Evolutionary conservation across 2,113 vertebrate species (phyloP), one percentile per base, ranked within the genome.

Genomic region (Microcebus lehilahytsara): DNA sequence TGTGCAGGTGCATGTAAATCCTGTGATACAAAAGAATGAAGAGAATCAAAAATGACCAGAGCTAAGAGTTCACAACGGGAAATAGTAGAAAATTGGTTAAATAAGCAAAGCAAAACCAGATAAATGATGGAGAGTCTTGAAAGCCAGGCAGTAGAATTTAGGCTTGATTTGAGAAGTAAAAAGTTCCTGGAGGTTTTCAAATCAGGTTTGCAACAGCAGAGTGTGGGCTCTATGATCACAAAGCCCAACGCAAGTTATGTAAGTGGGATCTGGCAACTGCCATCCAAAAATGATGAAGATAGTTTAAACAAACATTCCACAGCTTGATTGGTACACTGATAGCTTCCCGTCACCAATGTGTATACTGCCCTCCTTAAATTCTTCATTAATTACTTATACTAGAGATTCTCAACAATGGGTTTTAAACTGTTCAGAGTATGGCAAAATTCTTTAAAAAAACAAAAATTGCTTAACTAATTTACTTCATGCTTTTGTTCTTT

Each of bases 221-320:
- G 19, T 32, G 34, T 32, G 49, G 74, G 74, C 13, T n/a, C 81
- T 75, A 64, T 71, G 89, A 72, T 56, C 67, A 58, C 11, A 30
- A 95, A 95, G 51, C 5, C 22, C 86, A 95, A 1, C 10, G n/a
- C 58, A 97, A 89, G 42, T 79, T 17, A 84, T 14, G n/a, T 32
- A n/a, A 11, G 32, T n/a, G 37, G 30, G 62, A 80, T 80, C 42
- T 77, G 66, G 34, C 14, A 80, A 80, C 37, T 53, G 84, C 37
- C n/a, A 86, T 53, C 25, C 53, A 89, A 87, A 95, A 93, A 56
- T 23, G 58, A 90, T 58, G 46, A 93, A n/a, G 46, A 64, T 27
- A 75, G 90, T 85, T 97, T 75, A 91, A 91, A 80, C 83, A 93
- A 89, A 91, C 87, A 96, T 71, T 94, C 84, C 91, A 88, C 17